Evolutionary conservation across 2,888 invertebrate genomes (phyloP), one percentile per base, ranked within the genome.

Genomic region (Leuctra nigra): DNA sequence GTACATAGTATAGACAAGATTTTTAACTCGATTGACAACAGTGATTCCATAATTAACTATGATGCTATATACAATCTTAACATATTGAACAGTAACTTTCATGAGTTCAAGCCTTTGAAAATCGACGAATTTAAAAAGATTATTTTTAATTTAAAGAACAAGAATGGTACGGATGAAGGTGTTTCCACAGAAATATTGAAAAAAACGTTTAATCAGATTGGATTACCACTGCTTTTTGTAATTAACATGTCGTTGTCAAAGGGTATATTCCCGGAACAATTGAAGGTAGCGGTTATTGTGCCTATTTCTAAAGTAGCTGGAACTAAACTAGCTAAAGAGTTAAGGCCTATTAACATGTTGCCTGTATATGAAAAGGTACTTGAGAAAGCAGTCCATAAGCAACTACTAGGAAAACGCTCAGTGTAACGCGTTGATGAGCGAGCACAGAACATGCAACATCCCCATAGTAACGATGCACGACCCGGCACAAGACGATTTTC

Each of bases 261-360:
- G 23, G 46, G 46, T 13, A 11, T 46, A 2, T 20, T 46, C 7
- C 46, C 46, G 7, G 23, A 46, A 46, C 23, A 24, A n/a, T 23
- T 20, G 23, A 46, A 46, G 23, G 22, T 23, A n/a, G 23, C 46
- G 6, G n/a, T 46, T 13, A 46, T 46, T 46, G 23, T 46, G 23
- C 46, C 46, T n/a, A 24, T 46, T 22, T n/a, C 22, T n/a, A 46
- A 46, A 22, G 46, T 46, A 13, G n/a, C 20, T 11, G 23, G 23
- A 46, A 23, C 46, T 13, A 13, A 13, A 23, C 22, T 22, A 13
- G 23, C 22, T 7, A 23, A 23, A 22, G 23, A 46, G n/a, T 46
- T 46, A 11, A 46, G 46, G 46, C 46, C 46, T 7, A 46, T 46
- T 23, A 46, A 46, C 23, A 46, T 23, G 22, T 23, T 46, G 22